Evolutionary conservation across 2,113 vertebrate species (phyloP).

Genomic region (Heloderma charlesbogerti): DNA sequence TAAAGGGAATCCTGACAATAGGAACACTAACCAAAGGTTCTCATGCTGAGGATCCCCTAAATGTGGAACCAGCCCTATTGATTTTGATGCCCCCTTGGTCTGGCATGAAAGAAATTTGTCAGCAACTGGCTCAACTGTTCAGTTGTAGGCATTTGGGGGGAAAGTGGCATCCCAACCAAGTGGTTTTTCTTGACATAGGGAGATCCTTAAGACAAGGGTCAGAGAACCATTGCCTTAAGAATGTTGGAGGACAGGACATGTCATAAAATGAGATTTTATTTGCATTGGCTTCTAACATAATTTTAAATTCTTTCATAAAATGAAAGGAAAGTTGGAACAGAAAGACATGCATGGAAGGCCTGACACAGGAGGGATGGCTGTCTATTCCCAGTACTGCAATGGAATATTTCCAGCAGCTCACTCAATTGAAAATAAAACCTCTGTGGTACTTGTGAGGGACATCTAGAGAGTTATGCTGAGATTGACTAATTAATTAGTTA

Average conservation of each 20-base stretch:
- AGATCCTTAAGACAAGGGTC: background rate
- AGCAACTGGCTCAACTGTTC: background rate
- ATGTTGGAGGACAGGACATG: background rate
- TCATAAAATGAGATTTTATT: background rate
- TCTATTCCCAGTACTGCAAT: slow-evolving; percentile 10
- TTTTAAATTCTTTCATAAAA: background rate
- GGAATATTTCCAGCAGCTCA: background rate
- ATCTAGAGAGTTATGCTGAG: slow-evolving; percentile 47
- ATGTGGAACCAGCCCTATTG: background rate
- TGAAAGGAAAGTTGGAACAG: background rate
- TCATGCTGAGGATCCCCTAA: background rate
- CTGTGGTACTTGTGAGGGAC: slow-evolving; percentile 30
- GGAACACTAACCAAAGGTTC: no score
- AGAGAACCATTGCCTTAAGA: background rate
- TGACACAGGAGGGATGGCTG: background rate
- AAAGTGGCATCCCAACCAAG: background rate
- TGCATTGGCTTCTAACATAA: background rate
- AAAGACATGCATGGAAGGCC: background rate
- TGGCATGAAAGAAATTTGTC: background rate
- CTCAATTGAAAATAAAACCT: slow-evolving; percentile 28
- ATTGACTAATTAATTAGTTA: slow-evolving; percentile 56
- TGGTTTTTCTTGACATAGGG: background rate
- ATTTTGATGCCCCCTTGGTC: background rate
- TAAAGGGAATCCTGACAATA: no score
- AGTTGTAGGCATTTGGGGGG: background rate